Evolutionary conservation across 1,140 invertebrate genomes (phyloP), one percentile per base, ranked within the genome.

Genomic region (Achatina immaculata): DNA sequence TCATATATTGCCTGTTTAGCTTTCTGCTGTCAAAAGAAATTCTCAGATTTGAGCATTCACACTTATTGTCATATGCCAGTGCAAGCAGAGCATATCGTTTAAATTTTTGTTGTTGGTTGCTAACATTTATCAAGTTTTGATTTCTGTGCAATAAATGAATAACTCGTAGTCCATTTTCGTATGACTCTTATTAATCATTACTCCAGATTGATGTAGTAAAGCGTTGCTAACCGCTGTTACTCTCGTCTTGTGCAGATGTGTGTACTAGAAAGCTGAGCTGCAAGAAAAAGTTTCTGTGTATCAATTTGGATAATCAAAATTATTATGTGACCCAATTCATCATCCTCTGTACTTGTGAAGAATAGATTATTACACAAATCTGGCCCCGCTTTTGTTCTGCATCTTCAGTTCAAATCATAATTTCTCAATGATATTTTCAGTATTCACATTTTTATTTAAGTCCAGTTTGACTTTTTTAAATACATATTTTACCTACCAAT

Each of bases 121-220:
- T 51, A 51, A 55, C 43, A 51, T 74, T 28, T 74, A 51, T 51
- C 31, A 51, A 21, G 48, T 69, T 77, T 77, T 58, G 34, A 77
- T 77, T 55, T 77, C 74, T 77, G 74, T 77, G 74, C 74, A 77
- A 77, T 77, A 77, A 74, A 74, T 43, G 7, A 74, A 74, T 74
- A 74, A 74, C 74, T 65, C 36, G 74, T 76, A 76, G 73, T 77
- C 74, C 34, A 38, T 65, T 74, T 48, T 74, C 31, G 42, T 73
- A 28, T 43, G 42, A 2, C 2, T 28, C 43, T 71, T 11, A 71
- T 42, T 71, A 42, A 31, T 28, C n/a, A 62, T 62, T 62, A 62
- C 58, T 62, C 58, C 55, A 31, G 58, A 31, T 62, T 31, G 58
- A 11, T 31, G 28, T 62, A 62, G 58, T 28, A 62, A 7, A 62